Percentiles rank a stretch among this genome's conserved stretches.
Evolutionary conservation across 2,797 vertebrate genomes (phyloP).

Genomic region (Ptychobarbus kaznakovi): DNA sequence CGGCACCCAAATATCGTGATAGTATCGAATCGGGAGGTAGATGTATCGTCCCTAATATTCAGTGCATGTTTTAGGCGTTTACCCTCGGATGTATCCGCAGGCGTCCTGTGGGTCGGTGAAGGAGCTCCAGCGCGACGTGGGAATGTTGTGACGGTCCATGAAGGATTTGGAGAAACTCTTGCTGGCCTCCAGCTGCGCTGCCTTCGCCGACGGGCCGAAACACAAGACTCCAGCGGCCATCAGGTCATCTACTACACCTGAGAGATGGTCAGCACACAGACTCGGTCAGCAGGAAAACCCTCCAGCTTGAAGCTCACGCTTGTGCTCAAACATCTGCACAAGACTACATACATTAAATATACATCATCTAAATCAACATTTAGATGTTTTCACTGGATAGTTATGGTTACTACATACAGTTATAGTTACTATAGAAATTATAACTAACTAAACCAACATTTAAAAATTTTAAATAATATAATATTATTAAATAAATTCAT

Average conservation of each 20-base stretch:
- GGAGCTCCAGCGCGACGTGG: slow-evolving; percentile 90
- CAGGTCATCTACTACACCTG: slow-evolving; percentile 91
- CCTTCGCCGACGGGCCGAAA: slow-evolving; percentile 91
- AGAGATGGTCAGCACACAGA: neutral
- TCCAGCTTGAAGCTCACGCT: neutral
- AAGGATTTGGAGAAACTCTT: slow-evolving; percentile 95
- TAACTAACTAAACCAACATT: too few relatives aligned
- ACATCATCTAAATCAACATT: neutral
- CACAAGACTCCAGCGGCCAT: slow-evolving; percentile 85
- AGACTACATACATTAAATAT: neutral
- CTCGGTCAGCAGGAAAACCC: neutral
- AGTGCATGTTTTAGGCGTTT: neutral
- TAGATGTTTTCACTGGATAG: neutral
- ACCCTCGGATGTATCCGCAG: slow-evolving; percentile 89
- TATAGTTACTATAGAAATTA: too few relatives aligned
- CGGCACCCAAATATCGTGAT: too few relatives aligned
- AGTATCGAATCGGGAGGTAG: too few relatives aligned
- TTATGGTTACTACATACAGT: too few relatives aligned
- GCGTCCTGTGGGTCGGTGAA: slow-evolving; percentile 88
- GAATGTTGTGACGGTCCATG: slow-evolving; percentile 90
- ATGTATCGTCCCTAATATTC: neutral
- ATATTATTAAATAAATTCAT: too few relatives aligned
- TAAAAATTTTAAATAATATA: too few relatives aligned
- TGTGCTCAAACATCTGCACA: neutral
- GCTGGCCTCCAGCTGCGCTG: slow-evolving; percentile 92